Percentiles rank a stretch among this genome's conserved stretches.
Conservation (phyloP, 2,113 vertebrate species). For the Chascanopsetta lugubris region DNA sequence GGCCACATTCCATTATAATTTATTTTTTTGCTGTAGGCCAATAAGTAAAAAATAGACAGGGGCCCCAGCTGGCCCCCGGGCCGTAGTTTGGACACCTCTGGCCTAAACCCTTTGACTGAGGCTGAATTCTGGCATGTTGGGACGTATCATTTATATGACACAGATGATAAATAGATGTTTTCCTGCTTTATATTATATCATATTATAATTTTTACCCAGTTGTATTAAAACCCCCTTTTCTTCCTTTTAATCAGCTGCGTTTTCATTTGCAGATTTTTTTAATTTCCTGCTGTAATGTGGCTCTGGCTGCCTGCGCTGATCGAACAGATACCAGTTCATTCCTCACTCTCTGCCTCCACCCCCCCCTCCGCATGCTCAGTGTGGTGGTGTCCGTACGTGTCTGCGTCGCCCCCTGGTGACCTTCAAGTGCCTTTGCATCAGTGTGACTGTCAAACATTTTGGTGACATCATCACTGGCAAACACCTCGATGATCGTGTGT, state of each 20-base stretch:
- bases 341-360: conserved; percentile 45
- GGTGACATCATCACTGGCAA: conserved; percentile 59
- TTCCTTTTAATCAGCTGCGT: conserved; percentile 25
- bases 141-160: not conserved
- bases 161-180: not conserved
- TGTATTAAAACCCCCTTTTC: conserved; percentile 8
- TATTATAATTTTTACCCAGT: conserved; percentile 9
- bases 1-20: no score
- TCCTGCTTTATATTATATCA: conserved; percentile 26
- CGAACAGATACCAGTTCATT: conserved; percentile 20
- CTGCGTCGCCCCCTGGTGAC: conserved; percentile 32
- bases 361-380: conserved; percentile 69
- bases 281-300: conserved; percentile 29
- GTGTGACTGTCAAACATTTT: conserved; percentile 31
- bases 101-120: no score
- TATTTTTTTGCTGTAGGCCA: no score
- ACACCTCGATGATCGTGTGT: conserved; percentile 20
- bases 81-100: no score
- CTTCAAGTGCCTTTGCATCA: conserved; percentile 29
- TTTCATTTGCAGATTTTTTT: conserved; percentile 43
- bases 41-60: no score
- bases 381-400: conserved; percentile 56
- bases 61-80: no score
- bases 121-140: conserved; percentile 61
- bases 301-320: conserved; percentile 31